phyloP scores from a whole-genome alignment of 1,140 invertebrate species.

The Drosophila azteca region DNA sequence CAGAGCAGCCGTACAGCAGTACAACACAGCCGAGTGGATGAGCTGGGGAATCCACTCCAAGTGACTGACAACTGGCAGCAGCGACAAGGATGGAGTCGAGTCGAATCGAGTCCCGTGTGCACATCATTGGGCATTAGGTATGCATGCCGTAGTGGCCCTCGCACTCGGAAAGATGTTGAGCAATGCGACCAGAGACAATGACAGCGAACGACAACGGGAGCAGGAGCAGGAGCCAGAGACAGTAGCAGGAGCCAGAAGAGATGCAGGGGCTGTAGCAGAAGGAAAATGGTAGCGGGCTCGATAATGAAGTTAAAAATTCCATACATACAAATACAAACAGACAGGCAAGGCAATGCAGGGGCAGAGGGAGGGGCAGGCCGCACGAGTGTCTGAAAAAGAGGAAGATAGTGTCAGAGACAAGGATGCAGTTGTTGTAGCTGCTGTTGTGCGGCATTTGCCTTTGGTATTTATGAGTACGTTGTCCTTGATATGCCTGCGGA shows the following conservation, averaged over 20 bases:
- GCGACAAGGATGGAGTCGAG: constrained; percentile 52
- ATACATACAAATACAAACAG: constrained; percentile 77
- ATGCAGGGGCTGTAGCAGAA: constrained; percentile 3
- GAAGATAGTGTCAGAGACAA: constrained; percentile 17
- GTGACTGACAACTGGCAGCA: constrained; percentile 47
- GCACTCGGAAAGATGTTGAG: constrained; percentile 63
- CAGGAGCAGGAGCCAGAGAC: background rate
- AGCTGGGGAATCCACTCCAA: constrained; percentile 25
- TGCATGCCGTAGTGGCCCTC: constrained; percentile 65
- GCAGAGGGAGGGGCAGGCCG: background rate
- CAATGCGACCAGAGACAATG: constrained; percentile 70
- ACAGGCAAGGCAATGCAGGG: constrained; percentile 26
- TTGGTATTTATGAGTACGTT: constrained; percentile 82
- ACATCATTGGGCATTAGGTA: constrained; percentile 79
- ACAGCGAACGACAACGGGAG: constrained; percentile 15
- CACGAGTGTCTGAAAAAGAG: background rate
- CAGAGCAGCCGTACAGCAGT: constrained; percentile 8
- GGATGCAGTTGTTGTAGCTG: constrained; percentile 54
- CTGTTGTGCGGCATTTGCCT: constrained; percentile 69
- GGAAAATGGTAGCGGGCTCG: constrained; percentile 61
- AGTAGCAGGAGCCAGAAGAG: constrained; percentile 46
- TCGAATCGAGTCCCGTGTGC: constrained; percentile 38
- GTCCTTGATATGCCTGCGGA: constrained; percentile 79
- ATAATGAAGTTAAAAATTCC: constrained; percentile 82
- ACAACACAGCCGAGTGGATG: background rate